A percentile compares a stretch with the other conserved stretches of the same genome.
These are phyloP conservation scores for Helicolenus hilgendorfi DNA, from an alignment of 2,797 vertebrate genomes.

Conservation along the genomic window DNA sequence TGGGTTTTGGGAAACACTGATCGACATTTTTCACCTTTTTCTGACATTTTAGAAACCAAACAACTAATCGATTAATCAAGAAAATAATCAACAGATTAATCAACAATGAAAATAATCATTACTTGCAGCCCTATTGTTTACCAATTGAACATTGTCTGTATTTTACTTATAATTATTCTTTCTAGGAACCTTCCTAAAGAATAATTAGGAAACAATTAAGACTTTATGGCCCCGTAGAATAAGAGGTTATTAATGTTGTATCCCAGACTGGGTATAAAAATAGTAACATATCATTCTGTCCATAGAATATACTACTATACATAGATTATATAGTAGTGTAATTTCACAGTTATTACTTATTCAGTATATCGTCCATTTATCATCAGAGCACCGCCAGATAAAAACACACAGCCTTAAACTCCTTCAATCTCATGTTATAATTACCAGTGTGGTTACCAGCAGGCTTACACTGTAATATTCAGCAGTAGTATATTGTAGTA, in stretches of 20 bases:
- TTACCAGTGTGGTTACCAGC: not conserved
- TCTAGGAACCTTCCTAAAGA: not conserved
- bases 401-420: constrained; percentile 5
- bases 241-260: constrained; percentile 1
- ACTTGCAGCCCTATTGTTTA: not conserved
- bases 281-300: constrained; percentile 13
- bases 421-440: not conserved
- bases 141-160: not conserved
- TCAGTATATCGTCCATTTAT: constrained; percentile 44
- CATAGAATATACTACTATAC: constrained; percentile 15
- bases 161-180: not conserved
- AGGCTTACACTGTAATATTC: not conserved
- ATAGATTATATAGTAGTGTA: constrained; percentile 27
- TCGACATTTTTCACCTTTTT: too few relatives aligned
- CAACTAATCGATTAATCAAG: too few relatives aligned
- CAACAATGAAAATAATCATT: too few relatives aligned
- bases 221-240: not conserved
- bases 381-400: constrained; percentile 7
- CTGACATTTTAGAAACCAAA: too few relatives aligned
- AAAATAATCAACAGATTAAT: too few relatives aligned
- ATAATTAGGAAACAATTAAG: constrained; percentile 13
- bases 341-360: constrained; percentile 56
- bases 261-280: constrained; percentile 2
- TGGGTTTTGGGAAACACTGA: too few relatives aligned
- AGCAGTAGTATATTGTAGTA: not conserved